These are phyloP conservation scores for Lithodes maja DNA, from an alignment of 2,888 invertebrate genomes.

Conservation along the genomic window DNA sequence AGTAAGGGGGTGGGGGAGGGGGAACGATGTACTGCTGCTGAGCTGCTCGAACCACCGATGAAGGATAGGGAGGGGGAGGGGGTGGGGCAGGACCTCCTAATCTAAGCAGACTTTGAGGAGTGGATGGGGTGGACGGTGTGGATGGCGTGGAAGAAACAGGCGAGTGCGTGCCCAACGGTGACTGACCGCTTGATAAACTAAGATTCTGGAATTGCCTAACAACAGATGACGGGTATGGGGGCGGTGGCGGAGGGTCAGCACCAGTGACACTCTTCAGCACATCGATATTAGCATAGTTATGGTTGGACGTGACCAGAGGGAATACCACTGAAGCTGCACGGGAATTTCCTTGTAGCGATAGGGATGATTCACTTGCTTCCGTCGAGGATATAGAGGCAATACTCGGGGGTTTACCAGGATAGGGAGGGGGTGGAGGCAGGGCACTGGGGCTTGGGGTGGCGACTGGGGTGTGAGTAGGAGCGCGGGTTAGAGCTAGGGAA, in stretches of 20 bases:
- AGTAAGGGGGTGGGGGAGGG: conserved; percentile 67
- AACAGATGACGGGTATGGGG: conserved; percentile 64
- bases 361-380: conserved; percentile 59
- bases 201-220: conserved; percentile 58
- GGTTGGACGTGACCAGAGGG: conserved; percentile 65
- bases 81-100: conserved; percentile 55
- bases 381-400: conserved; percentile 54
- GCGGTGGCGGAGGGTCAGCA: conserved; percentile 67
- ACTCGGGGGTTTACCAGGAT: conserved; percentile 67
- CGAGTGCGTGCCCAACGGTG: conserved; percentile 47
- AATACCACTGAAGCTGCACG: conserved; percentile 55
- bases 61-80: conserved; percentile 67
- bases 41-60: conserved; percentile 58
- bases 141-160: conserved; percentile 44
- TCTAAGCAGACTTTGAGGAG: conserved; percentile 57
- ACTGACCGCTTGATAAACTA: conserved; percentile 28
- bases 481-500: conserved; percentile 48
- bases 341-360: conserved; percentile 42
- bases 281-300: conserved; percentile 70
- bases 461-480: conserved; percentile 55
- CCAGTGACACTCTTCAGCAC: conserved; percentile 68
- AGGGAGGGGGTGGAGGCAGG: conserved; percentile 69
- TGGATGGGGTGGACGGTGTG: conserved; percentile 57
- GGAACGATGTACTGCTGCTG: conserved; percentile 51
- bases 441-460: conserved; percentile 61